These are phyloP conservation scores for Fragum whitleyi DNA, from an alignment of 2,888 invertebrate species.

Conservation along the genomic window DNA sequence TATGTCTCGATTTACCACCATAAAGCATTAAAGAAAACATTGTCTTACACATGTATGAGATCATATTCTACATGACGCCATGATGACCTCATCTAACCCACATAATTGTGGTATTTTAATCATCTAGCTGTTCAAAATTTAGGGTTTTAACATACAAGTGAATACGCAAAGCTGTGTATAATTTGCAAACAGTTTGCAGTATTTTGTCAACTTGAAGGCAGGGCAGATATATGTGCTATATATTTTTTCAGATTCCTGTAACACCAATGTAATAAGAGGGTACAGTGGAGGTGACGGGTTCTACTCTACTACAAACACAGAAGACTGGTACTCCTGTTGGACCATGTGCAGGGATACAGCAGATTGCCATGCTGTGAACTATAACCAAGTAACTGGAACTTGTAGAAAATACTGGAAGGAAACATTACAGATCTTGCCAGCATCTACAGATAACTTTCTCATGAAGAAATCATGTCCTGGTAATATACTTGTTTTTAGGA, in stretches of 20 bases:
- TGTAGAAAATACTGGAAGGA: slow-evolving; percentile 23
- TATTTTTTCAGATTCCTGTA: slow-evolving; percentile 18
- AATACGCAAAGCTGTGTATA: no score
- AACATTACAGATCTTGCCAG: background rate
- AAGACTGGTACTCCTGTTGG: slow-evolving; percentile 3
- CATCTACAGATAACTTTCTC: background rate
- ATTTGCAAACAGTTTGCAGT: no score
- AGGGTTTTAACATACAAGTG: no score
- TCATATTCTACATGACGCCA: no score
- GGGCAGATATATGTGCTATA: no score
- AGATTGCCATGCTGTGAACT: slow-evolving; percentile 11
- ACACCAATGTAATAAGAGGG: background rate
- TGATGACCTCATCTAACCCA: no score
- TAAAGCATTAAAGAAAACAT: no score
- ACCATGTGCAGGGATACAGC: background rate
- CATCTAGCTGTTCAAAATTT: no score
- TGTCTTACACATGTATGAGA: no score
- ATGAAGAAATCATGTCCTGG: slow-evolving; percentile 22
- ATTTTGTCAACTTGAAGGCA: no score
- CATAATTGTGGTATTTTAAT: no score
- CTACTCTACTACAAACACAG: background rate
- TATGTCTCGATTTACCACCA: no score
- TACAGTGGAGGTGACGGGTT: slow-evolving; percentile 1
- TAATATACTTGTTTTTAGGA: background rate
- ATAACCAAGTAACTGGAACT: background rate